Conservation (phyloP, 2,113 vertebrate species). For the Anthoscopus minutus region DNA sequence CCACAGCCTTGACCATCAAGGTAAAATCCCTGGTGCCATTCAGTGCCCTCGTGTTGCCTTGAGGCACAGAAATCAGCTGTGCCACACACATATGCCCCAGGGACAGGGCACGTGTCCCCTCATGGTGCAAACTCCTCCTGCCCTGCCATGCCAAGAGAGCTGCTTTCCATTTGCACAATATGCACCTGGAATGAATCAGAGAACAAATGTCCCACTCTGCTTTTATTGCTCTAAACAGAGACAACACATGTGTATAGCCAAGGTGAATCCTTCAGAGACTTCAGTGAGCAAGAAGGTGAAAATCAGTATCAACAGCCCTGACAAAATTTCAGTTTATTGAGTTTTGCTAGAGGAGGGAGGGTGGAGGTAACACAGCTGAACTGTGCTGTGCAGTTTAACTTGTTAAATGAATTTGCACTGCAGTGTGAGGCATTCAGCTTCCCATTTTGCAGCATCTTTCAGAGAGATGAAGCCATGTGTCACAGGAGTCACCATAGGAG, state of each 20-base stretch:
- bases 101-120: not conserved
- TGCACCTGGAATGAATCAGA: not conserved
- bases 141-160: not conserved
- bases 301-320: not conserved
- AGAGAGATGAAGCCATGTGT: not conserved
- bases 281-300: not conserved
- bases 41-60: accelerated
- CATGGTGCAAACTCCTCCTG: not conserved
- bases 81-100: not conserved
- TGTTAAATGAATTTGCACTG: not conserved
- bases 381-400: accelerated
- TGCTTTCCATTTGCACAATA: not conserved
- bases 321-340: not conserved
- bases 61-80: not conserved
- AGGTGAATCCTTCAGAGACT: not conserved
- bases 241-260: not conserved
- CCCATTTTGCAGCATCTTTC: not conserved
- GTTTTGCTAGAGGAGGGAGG: not conserved
- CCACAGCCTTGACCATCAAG: not conserved
- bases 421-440: not conserved
- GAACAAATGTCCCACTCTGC: accelerated
- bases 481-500: not conserved
- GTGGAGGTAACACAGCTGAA: not conserved
- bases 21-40: not conserved
- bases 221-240: not conserved